Conservation (phyloP, 1,140 invertebrate genomes). For the Drosophila jambulina region DNA sequence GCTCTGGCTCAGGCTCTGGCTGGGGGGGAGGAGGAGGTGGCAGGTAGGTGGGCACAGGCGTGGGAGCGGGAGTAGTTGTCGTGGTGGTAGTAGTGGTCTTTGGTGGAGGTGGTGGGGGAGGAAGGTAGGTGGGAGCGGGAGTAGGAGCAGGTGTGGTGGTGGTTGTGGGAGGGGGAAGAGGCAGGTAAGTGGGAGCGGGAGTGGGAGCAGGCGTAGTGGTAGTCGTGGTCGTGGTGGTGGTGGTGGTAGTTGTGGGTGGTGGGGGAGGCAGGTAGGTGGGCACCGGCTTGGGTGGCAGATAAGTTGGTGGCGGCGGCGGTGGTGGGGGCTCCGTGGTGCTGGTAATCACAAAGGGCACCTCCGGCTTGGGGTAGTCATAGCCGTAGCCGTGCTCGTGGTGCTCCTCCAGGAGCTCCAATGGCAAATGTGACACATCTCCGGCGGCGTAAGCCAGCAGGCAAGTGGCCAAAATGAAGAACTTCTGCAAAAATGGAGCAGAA, state of each 20-base stretch:
- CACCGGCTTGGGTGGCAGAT: slow-evolving; percentile 59
- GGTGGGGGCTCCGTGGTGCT: slow-evolving; percentile 58
- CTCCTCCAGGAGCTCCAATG: slow-evolving; percentile 50
- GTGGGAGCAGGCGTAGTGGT: slow-evolving; percentile 41
- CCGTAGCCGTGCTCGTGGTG: slow-evolving; percentile 60
- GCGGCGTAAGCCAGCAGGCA: slow-evolving; percentile 59
- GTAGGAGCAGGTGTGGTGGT: slow-evolving; percentile 33
- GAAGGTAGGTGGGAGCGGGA: slow-evolving; percentile 50
- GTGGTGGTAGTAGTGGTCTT: slow-evolving; percentile 29
- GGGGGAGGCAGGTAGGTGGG: slow-evolving; percentile 58
- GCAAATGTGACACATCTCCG: slow-evolving; percentile 78
- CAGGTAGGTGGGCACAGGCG: slow-evolving; percentile 34
- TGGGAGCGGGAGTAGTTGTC: slow-evolving; percentile 21
- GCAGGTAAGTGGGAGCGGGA: slow-evolving; percentile 31
- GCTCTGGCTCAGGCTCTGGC: slow-evolving; percentile 30
- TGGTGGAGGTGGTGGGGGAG: slow-evolving; percentile 42
- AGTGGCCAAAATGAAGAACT: slow-evolving; percentile 51
- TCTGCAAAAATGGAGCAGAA: slow-evolving; percentile 32
- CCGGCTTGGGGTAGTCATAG: slow-evolving; percentile 72
- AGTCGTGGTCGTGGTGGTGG: slow-evolving; percentile 26
- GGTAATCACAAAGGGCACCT: slow-evolving; percentile 63
- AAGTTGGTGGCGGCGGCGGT: slow-evolving; percentile 64
- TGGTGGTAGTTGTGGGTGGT: slow-evolving; percentile 41
- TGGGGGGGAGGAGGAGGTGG: slow-evolving; percentile 28
- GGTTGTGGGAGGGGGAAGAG: slow-evolving; percentile 31